Evolutionary conservation across 2,888 invertebrate genomes (phyloP).

Genomic region (Barypeithes pellucidus): DNA sequence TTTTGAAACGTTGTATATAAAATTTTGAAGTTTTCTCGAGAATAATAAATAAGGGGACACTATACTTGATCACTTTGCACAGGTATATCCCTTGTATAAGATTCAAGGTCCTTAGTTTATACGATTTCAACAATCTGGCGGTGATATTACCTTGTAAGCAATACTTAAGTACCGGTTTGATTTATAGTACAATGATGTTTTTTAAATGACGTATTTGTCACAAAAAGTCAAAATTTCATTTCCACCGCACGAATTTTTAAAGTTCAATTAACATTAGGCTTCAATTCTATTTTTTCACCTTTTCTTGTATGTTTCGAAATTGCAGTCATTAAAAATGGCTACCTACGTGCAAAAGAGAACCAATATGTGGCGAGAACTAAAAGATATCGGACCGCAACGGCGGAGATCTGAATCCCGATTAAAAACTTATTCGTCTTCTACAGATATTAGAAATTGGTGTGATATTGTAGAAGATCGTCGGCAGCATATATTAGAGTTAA

Average conservation of each 20-base stretch:
- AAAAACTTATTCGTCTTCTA: slow-evolving; percentile 74
- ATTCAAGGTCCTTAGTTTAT: too few relatives aligned
- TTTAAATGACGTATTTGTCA: not conserved
- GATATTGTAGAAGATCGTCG: slow-evolving; percentile 73
- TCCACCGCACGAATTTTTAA: slow-evolving; percentile 11
- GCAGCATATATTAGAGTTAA: slow-evolving; percentile 74
- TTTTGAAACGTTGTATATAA: too few relatives aligned
- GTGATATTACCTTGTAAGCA: not conserved
- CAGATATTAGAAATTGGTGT: slow-evolving; percentile 76
- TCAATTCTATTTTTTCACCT: not conserved
- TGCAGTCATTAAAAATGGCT: slow-evolving; percentile 42
- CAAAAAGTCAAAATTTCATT: slow-evolving; percentile 16
- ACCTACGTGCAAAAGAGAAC: slow-evolving; percentile 53
- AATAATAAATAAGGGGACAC: too few relatives aligned
- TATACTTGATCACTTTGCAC: too few relatives aligned
- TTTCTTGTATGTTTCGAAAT: slow-evolving; percentile 24
- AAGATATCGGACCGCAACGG: slow-evolving; percentile 48
- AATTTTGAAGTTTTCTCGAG: too few relatives aligned
- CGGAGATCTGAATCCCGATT: slow-evolving; percentile 72
- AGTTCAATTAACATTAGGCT: slow-evolving; percentile 1
- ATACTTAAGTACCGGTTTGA: not conserved
- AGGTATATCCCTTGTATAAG: too few relatives aligned
- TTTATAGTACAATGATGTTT: not conserved
- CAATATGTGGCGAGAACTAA: slow-evolving; percentile 50
- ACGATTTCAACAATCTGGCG: too few relatives aligned